phyloP scores from a whole-genome alignment of 2,797 vertebrate genomes.

The Threskiornis aethiopicus region DNA sequence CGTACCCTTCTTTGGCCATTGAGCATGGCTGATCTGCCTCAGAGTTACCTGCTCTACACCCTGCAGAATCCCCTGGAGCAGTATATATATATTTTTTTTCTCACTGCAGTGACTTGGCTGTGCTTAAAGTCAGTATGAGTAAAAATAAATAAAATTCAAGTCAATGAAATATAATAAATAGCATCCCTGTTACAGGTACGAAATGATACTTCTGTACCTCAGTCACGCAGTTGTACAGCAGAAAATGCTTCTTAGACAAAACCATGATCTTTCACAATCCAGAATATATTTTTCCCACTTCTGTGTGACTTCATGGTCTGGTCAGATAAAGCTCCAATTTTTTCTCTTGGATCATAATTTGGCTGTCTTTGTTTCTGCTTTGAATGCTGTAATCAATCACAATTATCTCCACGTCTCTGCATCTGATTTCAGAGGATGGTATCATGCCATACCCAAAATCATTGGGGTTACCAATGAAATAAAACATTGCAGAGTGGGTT shows the following conservation, averaged over 20 bases:
- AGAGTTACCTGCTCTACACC: background rate
- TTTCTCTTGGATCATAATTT: background rate
- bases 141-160: constrained; percentile 10
- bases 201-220: background rate
- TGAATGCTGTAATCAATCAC: constrained; percentile 31
- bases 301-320: background rate
- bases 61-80: background rate
- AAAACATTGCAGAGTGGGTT: background rate
- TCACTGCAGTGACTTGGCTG: background rate
- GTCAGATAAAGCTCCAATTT: background rate
- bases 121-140: background rate
- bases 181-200: background rate
- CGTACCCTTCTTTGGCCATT: background rate
- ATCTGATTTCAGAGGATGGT: constrained; percentile 23
- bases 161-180: constrained; percentile 10
- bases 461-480: constrained; percentile 17
- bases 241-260: background rate
- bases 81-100: background rate
- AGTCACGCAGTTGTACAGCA: background rate
- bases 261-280: background rate
- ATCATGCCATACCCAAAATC: background rate
- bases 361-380: constrained; percentile 2
- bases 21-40: background rate
- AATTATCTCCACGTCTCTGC: constrained; percentile 4
- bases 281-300: background rate